phyloP scores from a whole-genome alignment of 2,888 invertebrate genomes.

The Nesidiocoris tenuis region DNA sequence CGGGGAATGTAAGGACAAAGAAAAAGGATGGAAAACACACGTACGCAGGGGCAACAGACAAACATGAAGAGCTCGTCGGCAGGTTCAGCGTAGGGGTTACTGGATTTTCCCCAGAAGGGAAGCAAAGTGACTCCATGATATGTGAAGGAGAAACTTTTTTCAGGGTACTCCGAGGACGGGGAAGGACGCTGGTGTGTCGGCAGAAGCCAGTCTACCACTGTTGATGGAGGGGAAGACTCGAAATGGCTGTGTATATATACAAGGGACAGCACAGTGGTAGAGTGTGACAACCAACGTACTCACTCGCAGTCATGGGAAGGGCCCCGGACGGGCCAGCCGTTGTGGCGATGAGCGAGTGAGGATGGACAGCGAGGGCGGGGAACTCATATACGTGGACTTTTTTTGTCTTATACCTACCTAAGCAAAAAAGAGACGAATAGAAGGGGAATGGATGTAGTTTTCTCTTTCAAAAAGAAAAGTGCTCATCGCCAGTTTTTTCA shows the following conservation, averaged over 20 bases:
- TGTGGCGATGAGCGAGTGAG: not conserved
- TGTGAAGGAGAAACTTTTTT: slow-evolving; percentile 2
- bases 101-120: not conserved
- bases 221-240: not conserved
- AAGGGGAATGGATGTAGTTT: not conserved
- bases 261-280: not conserved
- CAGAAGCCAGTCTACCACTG: not conserved
- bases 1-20: not conserved
- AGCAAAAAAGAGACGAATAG: too few relatives aligned
- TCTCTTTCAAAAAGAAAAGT: too few relatives aligned
- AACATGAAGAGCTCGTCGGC: not conserved
- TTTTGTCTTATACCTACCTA: not conserved
- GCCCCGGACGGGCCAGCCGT: not conserved
- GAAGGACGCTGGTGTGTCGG: not conserved
- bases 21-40: not conserved
- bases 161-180: not conserved
- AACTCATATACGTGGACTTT: too few relatives aligned
- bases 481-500: too few relatives aligned
- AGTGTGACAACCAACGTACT: not conserved
- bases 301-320: not conserved
- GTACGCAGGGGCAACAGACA: not conserved
- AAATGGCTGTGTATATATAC: not conserved
- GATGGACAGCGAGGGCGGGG: too few relatives aligned
- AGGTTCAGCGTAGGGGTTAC: not conserved
- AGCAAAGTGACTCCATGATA: not conserved